Base-by-base conservation (phyloP, 2,888 invertebrate genomes). In the Mellilla xanthometata region DNA sequence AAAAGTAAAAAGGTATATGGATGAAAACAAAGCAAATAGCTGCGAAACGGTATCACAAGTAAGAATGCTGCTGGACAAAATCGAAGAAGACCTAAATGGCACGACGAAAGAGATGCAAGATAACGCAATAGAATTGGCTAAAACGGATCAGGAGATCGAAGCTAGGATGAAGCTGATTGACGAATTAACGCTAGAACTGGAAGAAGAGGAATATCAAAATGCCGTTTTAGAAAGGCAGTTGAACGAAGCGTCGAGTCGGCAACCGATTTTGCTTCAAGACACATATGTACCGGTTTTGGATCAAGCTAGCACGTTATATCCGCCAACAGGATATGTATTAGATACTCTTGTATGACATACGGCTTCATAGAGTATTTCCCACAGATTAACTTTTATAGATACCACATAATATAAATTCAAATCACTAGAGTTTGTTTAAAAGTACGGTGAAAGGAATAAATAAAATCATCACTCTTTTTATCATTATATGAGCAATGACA, bases 1-100 rank as follows among this genome's bases (percentile, higher is more conserved):
- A 2, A 93, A 93, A 75, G 90, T 93, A 3, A 91, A 92, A 58
- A 81, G 92, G 49, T 92, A 93, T 60, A 83, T 86, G 61, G 90
- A 90, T 32, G 91, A 91, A 55, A 87, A 90, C 34, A 87, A 82
- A 56, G 89, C 80, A 0, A 84, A 88, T 26, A 87, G 87, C 35
- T 89, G 89, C 59, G 88, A 88, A 53, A 90, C 85, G 41, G 88
- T 77, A 11, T 68, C 87, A 0, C 88, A 91, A 76, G 88, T 90
- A 0, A 72, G 76, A 2, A 85, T 84, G 70, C 72, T 90, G 0
- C 69, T 91, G 3, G 83, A 88, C 39, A 90, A 87, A 60, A 87
- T 92, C 31, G 91, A 92, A 49, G 81, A 86, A 31, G 90, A 91
- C 30, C 61, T 92, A 58, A 78, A 87, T 1, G 71, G 65, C 24